Percentiles rank a stretch among this genome's conserved stretches.
Evolutionary conservation across 2,888 invertebrate genomes (phyloP).

Genomic region (Mantis religiosa): DNA sequence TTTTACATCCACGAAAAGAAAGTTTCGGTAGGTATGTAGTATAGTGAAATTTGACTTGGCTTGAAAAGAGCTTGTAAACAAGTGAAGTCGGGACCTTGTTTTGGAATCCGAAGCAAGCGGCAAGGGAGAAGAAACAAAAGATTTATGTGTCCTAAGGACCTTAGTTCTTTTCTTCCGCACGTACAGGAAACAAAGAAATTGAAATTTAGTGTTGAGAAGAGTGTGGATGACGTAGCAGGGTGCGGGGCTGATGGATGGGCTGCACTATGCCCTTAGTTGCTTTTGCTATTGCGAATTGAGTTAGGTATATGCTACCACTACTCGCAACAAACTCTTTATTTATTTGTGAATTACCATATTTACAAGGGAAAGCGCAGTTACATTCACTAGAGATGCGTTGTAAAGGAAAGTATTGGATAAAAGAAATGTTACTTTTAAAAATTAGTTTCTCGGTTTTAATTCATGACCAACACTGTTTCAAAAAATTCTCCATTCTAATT

Average conservation of each 20-base stretch:
- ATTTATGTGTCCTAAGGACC: background rate
- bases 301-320: background rate
- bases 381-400: background rate
- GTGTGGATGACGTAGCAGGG: background rate
- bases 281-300: background rate
- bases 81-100: background rate
- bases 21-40: too few relatives aligned
- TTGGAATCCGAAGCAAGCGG: background rate
- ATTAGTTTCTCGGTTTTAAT: too few relatives aligned
- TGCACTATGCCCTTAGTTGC: background rate
- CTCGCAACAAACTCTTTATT: background rate
- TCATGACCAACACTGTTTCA: too few relatives aligned
- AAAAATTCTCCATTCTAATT: too few relatives aligned
- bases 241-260: background rate
- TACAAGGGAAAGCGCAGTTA: background rate
- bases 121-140: background rate
- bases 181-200: background rate
- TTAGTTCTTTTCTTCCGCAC: background rate
- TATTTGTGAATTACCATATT: background rate
- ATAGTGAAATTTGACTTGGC: too few relatives aligned
- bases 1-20: too few relatives aligned
- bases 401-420: background rate
- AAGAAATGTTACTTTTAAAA: too few relatives aligned
- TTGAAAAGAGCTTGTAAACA: background rate
- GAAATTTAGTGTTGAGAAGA: background rate